Evolutionary conservation across 1,140 invertebrate genomes (phyloP).

Genomic region (Papilio polyxenes): DNA sequence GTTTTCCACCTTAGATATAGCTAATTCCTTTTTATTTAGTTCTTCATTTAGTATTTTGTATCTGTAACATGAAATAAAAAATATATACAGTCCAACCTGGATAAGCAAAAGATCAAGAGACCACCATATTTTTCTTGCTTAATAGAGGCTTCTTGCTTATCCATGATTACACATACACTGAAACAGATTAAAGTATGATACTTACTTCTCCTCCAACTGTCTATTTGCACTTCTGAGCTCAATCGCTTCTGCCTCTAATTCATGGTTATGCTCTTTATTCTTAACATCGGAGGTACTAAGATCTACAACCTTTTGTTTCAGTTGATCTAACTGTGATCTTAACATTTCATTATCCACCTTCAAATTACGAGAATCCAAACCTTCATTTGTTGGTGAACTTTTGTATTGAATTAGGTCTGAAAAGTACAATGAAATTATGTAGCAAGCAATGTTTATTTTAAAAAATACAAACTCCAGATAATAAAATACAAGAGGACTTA

Average conservation of each 20-base stretch:
- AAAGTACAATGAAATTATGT: slow-evolving; percentile 51
- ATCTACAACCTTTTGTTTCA: slow-evolving; percentile 55
- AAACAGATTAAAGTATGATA: neutral
- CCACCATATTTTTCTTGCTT: no score
- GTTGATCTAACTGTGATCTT: slow-evolving; percentile 51
- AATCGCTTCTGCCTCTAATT: slow-evolving; percentile 51
- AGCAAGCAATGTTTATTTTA: slow-evolving; percentile 12
- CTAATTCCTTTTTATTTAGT: slow-evolving; percentile 50
- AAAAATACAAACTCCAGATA: slow-evolving; percentile 26
- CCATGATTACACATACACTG: no score
- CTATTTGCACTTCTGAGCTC: slow-evolving; percentile 54
- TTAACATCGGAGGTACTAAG: slow-evolving; percentile 52
- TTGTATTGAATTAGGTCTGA: slow-evolving; percentile 50
- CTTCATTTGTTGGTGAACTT: slow-evolving; percentile 50
- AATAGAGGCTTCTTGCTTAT: no score
- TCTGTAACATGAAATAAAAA: slow-evolving; percentile 47
- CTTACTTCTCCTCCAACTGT: slow-evolving; percentile 65
- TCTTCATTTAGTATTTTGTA: slow-evolving; percentile 55
- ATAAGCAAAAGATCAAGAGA: no score
- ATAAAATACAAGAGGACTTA: neutral
- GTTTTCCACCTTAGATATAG: slow-evolving; percentile 63
- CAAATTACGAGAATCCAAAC: slow-evolving; percentile 44
- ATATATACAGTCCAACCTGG: no score
- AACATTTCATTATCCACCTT: slow-evolving; percentile 56
- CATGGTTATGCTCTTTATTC: slow-evolving; percentile 54